Evolutionary conservation across 2,797 vertebrate species (phyloP), one percentile per base, ranked within the genome.

Genomic region (Gambusia yucatana): DNA sequence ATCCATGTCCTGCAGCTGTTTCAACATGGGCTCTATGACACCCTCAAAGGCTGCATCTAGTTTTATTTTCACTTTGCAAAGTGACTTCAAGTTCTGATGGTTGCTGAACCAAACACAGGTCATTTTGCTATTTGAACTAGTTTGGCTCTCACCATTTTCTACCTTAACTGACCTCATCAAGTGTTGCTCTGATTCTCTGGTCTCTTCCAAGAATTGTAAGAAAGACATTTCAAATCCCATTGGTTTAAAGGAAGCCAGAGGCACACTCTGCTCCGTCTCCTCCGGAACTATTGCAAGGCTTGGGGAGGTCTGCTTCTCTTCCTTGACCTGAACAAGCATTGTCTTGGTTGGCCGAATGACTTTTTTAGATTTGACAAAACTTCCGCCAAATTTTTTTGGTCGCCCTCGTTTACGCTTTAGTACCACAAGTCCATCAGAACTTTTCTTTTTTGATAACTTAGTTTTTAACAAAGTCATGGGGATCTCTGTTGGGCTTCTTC

Each of bases 171-270:
- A 95, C 86, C 89, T 96, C 71, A 95, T 95, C 72, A 96, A 86
- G 57, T 95, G 95, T 50, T 94, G 93, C 55, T 96, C 94, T 67
- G 97, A 96, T 73, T 97, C 96, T 73, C 96, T 97, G 13, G 97
- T 97, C 88, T 99, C 97, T 82, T 98, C 97, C n/a, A 99, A 94
- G 86, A 99, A 99, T 84, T 99, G 97, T 63, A 99, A 94, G 92
- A 99, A 99, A 0, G 98, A 99, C 75, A 97, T 96, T 93, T 99
- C 98, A 85, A 99, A 99, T 43, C 98, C 98, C 97, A 99, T 98
- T 0, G 98, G 98, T 81, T 98, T 99, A 83, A 99, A 99, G 0
- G 98, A 96, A 85, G 96, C 96, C 92, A 98, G 95, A 0, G 96
- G 95, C 1, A 96, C 95, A 48, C 92, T 91, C 0, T 95, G 94